A percentile compares a stretch with the other conserved stretches of the same genome.
Evolutionary conservation across 1,140 invertebrate genomes (phyloP).

Genomic region (Cydia splendana): DNA sequence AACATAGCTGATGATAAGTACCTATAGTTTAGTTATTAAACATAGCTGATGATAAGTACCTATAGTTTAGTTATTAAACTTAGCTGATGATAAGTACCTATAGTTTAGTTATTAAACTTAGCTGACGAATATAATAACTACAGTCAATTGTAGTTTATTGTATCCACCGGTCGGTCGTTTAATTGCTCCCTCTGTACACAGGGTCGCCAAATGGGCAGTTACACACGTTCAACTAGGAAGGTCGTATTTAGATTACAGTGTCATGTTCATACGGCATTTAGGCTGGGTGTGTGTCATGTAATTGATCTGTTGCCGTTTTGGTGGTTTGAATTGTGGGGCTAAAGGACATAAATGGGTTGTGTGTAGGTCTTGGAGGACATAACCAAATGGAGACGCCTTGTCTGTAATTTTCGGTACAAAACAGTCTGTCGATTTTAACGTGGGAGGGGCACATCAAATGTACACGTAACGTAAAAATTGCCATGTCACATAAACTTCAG

Average conservation of each 20-base stretch:
- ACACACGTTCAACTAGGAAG: neutral
- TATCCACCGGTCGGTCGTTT: neutral
- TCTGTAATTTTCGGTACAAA: too few relatives aligned
- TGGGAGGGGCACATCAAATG: too few relatives aligned
- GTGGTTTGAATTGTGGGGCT: neutral
- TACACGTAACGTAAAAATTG: too few relatives aligned
- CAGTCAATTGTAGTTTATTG: neutral
- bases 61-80: too few relatives aligned
- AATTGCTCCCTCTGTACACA: neutral
- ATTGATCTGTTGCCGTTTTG: conserved; percentile 15
- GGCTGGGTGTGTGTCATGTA: neutral
- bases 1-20: too few relatives aligned
- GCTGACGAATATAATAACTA: neutral
- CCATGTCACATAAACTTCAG: too few relatives aligned
- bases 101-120: neutral
- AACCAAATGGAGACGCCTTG: too few relatives aligned
- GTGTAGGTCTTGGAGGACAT: neutral
- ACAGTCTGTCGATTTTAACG: too few relatives aligned
- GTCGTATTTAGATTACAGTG: neutral
- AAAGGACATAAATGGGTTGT: neutral
- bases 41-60: too few relatives aligned
- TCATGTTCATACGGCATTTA: neutral
- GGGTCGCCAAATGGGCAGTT: neutral
- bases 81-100: neutral
- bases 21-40: too few relatives aligned